These are phyloP conservation scores for Thaleichthys pacificus DNA, from an alignment of 2,797 vertebrate species.

Conservation along the genomic window DNA sequence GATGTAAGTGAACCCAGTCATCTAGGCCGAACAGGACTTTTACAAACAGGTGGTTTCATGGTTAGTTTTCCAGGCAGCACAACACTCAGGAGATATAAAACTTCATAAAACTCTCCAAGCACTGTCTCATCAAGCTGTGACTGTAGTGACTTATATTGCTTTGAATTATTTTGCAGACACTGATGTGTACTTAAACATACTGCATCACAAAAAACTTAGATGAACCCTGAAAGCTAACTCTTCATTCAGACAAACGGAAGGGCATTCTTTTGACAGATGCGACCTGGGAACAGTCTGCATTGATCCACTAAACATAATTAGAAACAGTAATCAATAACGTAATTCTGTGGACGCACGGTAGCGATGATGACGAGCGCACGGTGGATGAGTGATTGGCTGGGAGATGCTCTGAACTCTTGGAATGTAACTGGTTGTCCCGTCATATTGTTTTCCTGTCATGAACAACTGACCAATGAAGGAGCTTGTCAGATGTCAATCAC, in stretches of 20 bases:
- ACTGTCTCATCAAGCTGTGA: constrained; percentile 10
- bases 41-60: background rate
- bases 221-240: background rate
- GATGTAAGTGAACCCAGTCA: background rate
- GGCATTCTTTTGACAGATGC: background rate
- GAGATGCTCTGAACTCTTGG: background rate
- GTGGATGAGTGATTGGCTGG: background rate
- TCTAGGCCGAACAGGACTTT: background rate
- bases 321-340: background rate
- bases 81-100: constrained; percentile 25
- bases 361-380: background rate
- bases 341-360: background rate
- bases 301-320: too few species aligned
- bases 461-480: background rate
- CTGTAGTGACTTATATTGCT: constrained; percentile 26
- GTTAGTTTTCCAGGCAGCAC: constrained; percentile 6
- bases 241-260: background rate
- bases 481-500: background rate
- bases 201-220: background rate
- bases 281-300: background rate
- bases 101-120: constrained; percentile 15
- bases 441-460: background rate
- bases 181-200: constrained; percentile 16
- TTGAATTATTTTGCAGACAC: constrained; percentile 15
- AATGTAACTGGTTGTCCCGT: constrained; percentile 12